Base-by-base conservation (phyloP, 2,797 vertebrate species). In the Avahi laniger region DNA sequence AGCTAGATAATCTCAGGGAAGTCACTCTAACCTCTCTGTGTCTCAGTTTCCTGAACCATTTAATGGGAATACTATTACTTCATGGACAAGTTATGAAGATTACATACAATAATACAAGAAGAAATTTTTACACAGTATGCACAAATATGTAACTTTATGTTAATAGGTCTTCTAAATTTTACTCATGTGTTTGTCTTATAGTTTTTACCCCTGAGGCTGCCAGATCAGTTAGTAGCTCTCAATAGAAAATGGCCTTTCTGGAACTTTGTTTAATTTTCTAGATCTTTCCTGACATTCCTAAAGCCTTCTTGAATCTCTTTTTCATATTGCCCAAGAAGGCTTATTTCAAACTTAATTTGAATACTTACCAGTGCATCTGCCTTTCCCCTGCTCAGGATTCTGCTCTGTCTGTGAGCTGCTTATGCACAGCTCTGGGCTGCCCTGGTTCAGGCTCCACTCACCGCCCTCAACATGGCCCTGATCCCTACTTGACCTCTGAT, bases 311-410 rank as follows among this genome's bases (percentile, higher is more conserved):
- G 6, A 81, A 69, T 79, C 18, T 87, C 28, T 57, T 33, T 75
- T 67, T 67, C 38, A 4, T 13, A 22, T 63, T 83, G 43, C n/a
- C 35, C 43, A 43, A 83, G 61, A 13, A 79, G 43, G 75, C 12
- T 86, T n/a, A n/a, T 69, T 96, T 91, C 43, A 92, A n/a, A n/a
- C 73, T 80, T 46, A 87, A n/a, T 79, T 35, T 67, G 73, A 86
- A 38, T 50, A n/a, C 13, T 67, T 90, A 83, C 18, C 1, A 26
- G 24, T 12, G 24, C 28, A 11, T 46, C 46, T 83, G 35, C 35
- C 26, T 69, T 73, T 67, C 38, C 35, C 61, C 26, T 38, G n/a
- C 54, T 75, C 43, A 87, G 9, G 28, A 46, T 72, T 28, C 28
- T 24, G 20, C n/a, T 92, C 24, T 70, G 46, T 30, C 63, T 50